Evolutionary conservation across 64 coral and sea anemone genomes (phyloP), one percentile per base, ranked within the genome.

Genomic region (Astreopora myriophthalma): DNA sequence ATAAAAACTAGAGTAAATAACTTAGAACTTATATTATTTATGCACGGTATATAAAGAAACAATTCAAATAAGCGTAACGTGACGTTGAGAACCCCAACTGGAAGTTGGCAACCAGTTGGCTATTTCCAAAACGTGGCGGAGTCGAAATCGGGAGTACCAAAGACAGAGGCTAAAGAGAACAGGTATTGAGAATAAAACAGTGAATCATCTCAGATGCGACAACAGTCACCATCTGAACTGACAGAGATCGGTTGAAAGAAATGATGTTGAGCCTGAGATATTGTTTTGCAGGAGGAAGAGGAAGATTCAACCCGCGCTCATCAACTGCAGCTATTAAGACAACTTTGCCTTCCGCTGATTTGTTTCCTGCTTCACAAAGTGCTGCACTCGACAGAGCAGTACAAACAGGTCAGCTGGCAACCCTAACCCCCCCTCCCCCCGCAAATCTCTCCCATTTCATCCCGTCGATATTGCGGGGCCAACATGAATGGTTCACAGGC

Each of bases 351-450:
- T 73, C 92, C 92, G 34, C 68, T 89, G 12, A n/a, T 89, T 3
- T 94, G 92, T 72, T 88, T 72, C 27, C 63, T 94, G 9, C 66
- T 94, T 31, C 92, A 94, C 52, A 94, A 64, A 19, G 85, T 94
- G 9, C 40, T 86, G 1, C 86, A 94, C 64, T 94, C 92, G 19
- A 89, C 92, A 34, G 64, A 77, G 11, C 92, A 94, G 33, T 94
- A 82, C 75, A 88, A 93, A 34, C 79, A 92, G 90, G 90, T 92
- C 22, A 71, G n/a, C n/a, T n/a, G n/a, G n/a, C n/a, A n/a, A n/a
- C n/a, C n/a, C n/a, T n/a, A n/a, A n/a, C n/a, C n/a, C n/a, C n/a
- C n/a, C n/a, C n/a, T n/a, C n/a, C n/a, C n/a, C n/a, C n/a, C n/a
- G n/a, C n/a, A n/a, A n/a, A n/a, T n/a, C n/a, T n/a, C n/a, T n/a